Conservation (phyloP, 1,140 invertebrate species). For the Pseudobourletiella spinata region DNA sequence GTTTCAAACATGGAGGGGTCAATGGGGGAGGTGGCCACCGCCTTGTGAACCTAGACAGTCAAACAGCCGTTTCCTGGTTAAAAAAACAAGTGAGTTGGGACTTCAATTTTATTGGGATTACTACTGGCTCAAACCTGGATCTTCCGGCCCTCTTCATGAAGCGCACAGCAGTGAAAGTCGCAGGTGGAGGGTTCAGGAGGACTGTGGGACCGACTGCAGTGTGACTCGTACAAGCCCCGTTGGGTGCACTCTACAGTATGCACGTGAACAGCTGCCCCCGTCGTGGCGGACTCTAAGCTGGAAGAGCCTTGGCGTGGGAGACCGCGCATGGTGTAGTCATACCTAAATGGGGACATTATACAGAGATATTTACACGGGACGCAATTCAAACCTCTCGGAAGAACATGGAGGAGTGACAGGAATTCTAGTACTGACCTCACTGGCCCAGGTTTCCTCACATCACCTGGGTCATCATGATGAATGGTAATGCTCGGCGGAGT, state of each 20-base stretch:
- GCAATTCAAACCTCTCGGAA: too few relatives aligned
- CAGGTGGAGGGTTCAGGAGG: slow-evolving; percentile 53
- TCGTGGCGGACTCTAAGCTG: slow-evolving; percentile 58
- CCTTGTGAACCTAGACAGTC: slow-evolving; percentile 60
- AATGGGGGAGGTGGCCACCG: slow-evolving; percentile 80
- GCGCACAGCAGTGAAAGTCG: slow-evolving; percentile 88
- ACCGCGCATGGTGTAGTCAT: slow-evolving; percentile 25
- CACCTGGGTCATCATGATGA: not conserved
- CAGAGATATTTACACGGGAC: too few relatives aligned
- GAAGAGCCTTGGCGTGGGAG: slow-evolving; percentile 54
- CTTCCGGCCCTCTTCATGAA: slow-evolving; percentile 81
- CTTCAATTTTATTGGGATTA: not conserved
- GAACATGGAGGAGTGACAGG: too few relatives aligned
- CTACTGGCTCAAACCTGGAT: slow-evolving; percentile 49
- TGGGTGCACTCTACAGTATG: slow-evolving; percentile 70
- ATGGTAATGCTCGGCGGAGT: slow-evolving; percentile 3
- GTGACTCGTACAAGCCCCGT: slow-evolving; percentile 32
- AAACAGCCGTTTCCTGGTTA: not conserved
- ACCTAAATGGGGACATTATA: too few relatives aligned
- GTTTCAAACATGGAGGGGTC: slow-evolving; percentile 38
- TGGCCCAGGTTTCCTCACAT: too few relatives aligned
- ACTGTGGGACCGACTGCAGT: slow-evolving; percentile 26
- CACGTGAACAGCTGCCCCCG: slow-evolving; percentile 54
- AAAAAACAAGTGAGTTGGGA: not conserved
- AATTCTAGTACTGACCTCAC: too few relatives aligned